A percentile compares a stretch with the other conserved stretches of the same genome.
These are phyloP conservation scores for Myripristis jacobus DNA, from an alignment of 2,797 vertebrate genomes.

Conservation along the genomic window DNA sequence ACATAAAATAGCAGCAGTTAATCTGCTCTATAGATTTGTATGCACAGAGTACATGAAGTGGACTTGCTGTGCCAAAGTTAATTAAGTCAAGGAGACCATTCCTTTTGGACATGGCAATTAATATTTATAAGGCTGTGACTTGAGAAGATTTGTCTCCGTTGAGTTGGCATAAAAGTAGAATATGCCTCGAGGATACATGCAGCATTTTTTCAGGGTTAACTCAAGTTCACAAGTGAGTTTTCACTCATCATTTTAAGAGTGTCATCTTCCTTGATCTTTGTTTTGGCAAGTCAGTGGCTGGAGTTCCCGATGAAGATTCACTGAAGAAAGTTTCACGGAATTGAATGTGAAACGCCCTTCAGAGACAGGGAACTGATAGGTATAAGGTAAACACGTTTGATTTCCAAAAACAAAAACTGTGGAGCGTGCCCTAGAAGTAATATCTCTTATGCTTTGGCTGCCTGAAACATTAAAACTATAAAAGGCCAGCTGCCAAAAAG, in stretches of 20 bases:
- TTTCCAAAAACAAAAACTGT: too few species aligned
- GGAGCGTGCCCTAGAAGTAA: not conserved
- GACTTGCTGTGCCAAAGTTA: slow-evolving; percentile 52
- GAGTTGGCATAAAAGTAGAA: slow-evolving; percentile 9
- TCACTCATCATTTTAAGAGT: slow-evolving; percentile 17
- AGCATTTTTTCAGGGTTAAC: slow-evolving; percentile 18
- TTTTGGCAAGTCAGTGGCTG: slow-evolving; percentile 37
- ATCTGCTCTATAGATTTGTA: slow-evolving; percentile 27
- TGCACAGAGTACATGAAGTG: slow-evolving; percentile 28
- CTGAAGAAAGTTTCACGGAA: slow-evolving; percentile 22
- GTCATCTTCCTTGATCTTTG: slow-evolving; percentile 23
- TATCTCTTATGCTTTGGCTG: not conserved
- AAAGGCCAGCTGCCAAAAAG: not conserved
- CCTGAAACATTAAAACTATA: not conserved
- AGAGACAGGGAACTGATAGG: too few species aligned
- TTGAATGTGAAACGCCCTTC: too few species aligned
- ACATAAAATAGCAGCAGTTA: slow-evolving; percentile 24
- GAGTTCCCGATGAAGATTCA: slow-evolving; percentile 3
- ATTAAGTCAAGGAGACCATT: slow-evolving; percentile 47
- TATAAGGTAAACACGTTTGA: not conserved
- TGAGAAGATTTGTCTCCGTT: not conserved
- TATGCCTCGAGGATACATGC: slow-evolving; percentile 23
- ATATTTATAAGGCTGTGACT: slow-evolving; percentile 59
- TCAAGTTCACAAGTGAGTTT: slow-evolving; percentile 27
- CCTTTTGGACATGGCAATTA: slow-evolving; percentile 44